Evolutionary conservation across 2,888 invertebrate genomes (phyloP).

Genomic region (Phymatocera aterrima): DNA sequence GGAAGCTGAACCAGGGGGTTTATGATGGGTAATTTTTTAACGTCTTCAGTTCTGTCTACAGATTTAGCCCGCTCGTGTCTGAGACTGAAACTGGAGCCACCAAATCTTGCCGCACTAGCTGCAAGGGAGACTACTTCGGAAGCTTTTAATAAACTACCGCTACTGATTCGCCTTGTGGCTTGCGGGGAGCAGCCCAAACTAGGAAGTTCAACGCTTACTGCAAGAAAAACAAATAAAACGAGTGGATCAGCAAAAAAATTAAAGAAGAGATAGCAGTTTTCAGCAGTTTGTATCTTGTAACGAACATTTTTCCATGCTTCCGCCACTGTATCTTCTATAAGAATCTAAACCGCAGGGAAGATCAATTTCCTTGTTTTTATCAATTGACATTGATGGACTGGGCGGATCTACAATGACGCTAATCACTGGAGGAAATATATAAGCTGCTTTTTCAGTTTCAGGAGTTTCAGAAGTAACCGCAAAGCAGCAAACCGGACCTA

Average conservation of each 20-base stretch:
- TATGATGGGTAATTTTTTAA: conserved; percentile 89
- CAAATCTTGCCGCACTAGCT: conserved; percentile 78
- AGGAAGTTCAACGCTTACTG: conserved; percentile 74
- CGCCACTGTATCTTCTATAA: conserved; percentile 67
- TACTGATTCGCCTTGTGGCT: conserved; percentile 92
- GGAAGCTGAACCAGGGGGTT: conserved; percentile 92
- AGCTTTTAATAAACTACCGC: conserved; percentile 91
- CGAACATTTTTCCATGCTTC: conserved; percentile 74
- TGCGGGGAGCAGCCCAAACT: conserved; percentile 86
- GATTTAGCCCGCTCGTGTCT: conserved; percentile 73
- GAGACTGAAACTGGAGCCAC: conserved; percentile 68
- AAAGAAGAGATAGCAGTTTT: no score
- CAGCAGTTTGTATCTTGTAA: neutral
- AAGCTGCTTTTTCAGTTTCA: conserved; percentile 56
- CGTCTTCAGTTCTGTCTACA: conserved; percentile 76
- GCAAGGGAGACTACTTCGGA: conserved; percentile 80
- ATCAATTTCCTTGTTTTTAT: conserved; percentile 63
- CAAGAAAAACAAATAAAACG: no score
- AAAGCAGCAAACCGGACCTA: conserved; percentile 65
- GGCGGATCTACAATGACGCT: conserved; percentile 73
- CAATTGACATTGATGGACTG: conserved; percentile 71
- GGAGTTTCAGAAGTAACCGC: conserved; percentile 61
- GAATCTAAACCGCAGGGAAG: conserved; percentile 56
- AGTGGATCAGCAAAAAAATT: neutral
- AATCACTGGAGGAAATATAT: conserved; percentile 69